Conservation (phyloP, 2,113 vertebrate species). For the Phasianus colchicus region DNA sequence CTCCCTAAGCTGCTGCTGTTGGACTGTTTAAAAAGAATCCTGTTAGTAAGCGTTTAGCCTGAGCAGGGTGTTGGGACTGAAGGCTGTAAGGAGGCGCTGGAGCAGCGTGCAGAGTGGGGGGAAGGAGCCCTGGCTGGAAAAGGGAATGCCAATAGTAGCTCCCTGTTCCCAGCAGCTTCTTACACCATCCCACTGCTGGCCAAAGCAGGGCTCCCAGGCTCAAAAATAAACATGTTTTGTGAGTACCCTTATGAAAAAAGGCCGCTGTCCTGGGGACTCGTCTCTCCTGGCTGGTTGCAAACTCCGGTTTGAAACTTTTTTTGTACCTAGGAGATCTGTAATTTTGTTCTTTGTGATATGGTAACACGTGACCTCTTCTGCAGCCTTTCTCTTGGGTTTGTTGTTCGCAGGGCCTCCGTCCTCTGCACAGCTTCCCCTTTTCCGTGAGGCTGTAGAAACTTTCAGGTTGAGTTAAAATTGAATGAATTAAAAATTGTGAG, state of each 20-base stretch:
- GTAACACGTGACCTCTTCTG: not conserved
- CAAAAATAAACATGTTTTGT: not conserved
- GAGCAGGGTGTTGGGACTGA: not conserved
- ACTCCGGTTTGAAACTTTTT: not conserved
- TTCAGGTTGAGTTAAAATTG: not conserved
- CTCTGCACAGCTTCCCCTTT: not conserved
- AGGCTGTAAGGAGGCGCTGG: not conserved
- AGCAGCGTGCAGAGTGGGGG: not conserved
- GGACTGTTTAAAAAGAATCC: not conserved
- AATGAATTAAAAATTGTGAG: not conserved
- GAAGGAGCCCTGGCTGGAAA: not conserved
- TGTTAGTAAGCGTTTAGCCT: not conserved
- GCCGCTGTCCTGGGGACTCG: not conserved
- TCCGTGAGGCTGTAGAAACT: not conserved
- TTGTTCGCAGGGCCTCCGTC: conserved; percentile 23
- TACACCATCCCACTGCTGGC: not conserved
- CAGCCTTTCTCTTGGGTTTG: conserved; percentile 3
- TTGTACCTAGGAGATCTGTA: not conserved
- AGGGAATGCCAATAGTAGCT: not conserved
- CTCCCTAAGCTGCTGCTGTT: not conserved
- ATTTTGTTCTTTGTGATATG: not conserved
- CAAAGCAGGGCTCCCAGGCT: not conserved
- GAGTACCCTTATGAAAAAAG: not conserved
- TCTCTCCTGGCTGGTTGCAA: not conserved
- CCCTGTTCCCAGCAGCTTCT: not conserved